These are phyloP conservation scores for Leptinotarsa texana DNA, from an alignment of 1,140 invertebrate species.

Conservation along the genomic window DNA sequence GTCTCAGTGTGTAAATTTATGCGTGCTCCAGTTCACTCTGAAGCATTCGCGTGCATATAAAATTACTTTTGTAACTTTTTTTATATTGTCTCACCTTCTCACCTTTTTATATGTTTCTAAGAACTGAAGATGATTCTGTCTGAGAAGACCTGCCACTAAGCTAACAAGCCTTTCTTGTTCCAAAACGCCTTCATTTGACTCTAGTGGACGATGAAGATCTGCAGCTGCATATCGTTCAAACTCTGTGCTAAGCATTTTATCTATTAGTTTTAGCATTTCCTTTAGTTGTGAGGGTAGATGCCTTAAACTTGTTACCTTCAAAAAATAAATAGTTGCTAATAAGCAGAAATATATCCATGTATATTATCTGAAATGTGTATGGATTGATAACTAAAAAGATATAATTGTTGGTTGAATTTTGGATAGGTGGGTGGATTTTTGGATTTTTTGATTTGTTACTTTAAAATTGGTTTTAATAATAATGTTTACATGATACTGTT, in stretches of 20 bases:
- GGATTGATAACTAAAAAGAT: too few relatives aligned
- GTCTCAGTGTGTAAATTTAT: too few relatives aligned
- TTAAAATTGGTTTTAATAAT: too few relatives aligned
- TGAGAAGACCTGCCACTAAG: constrained; percentile 83
- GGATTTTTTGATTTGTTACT: too few relatives aligned
- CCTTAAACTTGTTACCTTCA: constrained; percentile 83
- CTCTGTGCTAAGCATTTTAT: constrained; percentile 95
- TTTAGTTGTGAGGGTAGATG: constrained; percentile 94
- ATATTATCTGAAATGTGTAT: too few relatives aligned
- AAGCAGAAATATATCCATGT: too few relatives aligned
- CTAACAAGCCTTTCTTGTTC: constrained; percentile 74
- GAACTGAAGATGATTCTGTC: constrained; percentile 85
- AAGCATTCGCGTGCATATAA: not conserved
- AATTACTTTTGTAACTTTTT: not conserved
- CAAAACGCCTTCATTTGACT: constrained; percentile 61
- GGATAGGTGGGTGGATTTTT: too few relatives aligned
- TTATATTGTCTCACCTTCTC: too few relatives aligned
- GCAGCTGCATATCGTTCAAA: constrained; percentile 89
- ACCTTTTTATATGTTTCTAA: constrained; percentile 81
- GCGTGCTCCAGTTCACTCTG: too few relatives aligned
- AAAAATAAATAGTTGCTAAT: not conserved
- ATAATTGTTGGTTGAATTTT: too few relatives aligned
- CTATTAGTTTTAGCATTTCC: constrained; percentile 94
- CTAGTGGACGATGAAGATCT: constrained; percentile 86
- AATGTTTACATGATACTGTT: too few relatives aligned